phyloP scores from a whole-genome alignment of 2,888 invertebrate genomes.

The Volucella inanis region DNA sequence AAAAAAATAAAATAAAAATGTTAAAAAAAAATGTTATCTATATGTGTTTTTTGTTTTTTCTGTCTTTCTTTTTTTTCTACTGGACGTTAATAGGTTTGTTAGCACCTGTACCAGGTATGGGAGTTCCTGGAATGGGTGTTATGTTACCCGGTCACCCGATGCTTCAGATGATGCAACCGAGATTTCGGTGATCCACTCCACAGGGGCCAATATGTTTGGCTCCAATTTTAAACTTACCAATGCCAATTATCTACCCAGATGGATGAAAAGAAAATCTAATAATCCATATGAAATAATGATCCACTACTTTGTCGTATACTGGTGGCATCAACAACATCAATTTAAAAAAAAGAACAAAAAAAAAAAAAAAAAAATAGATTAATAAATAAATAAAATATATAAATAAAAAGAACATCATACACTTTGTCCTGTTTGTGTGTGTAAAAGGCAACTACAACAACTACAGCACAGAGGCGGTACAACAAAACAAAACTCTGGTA shows the following conservation, averaged over 20 bases:
- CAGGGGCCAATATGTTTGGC: conserved; percentile 80
- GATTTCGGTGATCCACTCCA: conserved; percentile 93
- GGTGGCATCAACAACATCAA: conserved; percentile 19
- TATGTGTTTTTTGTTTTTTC: conserved; percentile 65
- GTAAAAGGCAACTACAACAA: conserved; percentile 21
- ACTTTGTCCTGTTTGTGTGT: conserved; percentile 24
- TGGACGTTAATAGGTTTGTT: conserved; percentile 79
- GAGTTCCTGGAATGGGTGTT: conserved; percentile 83
- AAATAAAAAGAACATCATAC: conserved; percentile 20
- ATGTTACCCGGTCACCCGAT: conserved; percentile 84
- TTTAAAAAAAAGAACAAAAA: too few species aligned
- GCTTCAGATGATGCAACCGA: conserved; percentile 90
- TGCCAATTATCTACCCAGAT: conserved; percentile 81
- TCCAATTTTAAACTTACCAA: conserved; percentile 81
- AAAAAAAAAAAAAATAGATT: too few species aligned
- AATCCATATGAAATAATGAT: conserved; percentile 33
- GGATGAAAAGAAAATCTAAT: conserved; percentile 62
- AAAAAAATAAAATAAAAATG: background rate
- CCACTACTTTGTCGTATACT: background rate
- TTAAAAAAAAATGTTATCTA: conserved; percentile 19
- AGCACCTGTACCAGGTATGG: conserved; percentile 81
- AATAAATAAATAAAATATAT: too few species aligned
- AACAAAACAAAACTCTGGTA: conserved; percentile 27
- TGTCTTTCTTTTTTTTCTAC: conserved; percentile 65
- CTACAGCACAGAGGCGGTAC: conserved; percentile 18